phyloP scores from a whole-genome alignment of 23 tunicate species.

The Ciona savignyi region DNA sequence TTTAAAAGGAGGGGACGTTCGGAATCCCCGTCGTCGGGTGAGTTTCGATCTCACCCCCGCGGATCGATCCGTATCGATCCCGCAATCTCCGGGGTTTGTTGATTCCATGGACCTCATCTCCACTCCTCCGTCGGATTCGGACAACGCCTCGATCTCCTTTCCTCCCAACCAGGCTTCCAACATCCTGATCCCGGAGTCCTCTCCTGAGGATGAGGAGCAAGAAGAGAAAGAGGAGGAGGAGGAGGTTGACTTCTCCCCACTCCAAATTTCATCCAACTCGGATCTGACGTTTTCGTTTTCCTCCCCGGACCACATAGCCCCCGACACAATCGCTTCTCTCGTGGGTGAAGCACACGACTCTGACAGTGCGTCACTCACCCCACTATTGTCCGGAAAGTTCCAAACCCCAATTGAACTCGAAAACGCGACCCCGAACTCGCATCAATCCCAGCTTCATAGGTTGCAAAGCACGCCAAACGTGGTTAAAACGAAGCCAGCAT shows the following conservation, averaged over 20 bases:
- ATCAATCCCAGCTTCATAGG: not conserved
- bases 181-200: not conserved
- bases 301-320: not conserved
- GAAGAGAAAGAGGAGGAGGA: too few species aligned
- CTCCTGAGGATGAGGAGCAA: not conserved
- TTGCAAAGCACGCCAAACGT: slow-evolving; percentile 9
- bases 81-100: not conserved
- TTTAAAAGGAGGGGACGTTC: not conserved
- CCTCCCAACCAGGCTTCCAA: not conserved
- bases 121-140: not conserved
- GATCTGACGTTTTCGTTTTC: not conserved
- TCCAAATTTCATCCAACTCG: not conserved
- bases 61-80: not conserved
- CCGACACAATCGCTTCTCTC: slow-evolving; percentile 5
- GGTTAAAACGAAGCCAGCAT: not conserved
- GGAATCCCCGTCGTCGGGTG: not conserved
- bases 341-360: not conserved
- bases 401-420: not conserved
- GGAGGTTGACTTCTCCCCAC: not conserved
- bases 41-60: not conserved
- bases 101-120: not conserved
- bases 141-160: not conserved
- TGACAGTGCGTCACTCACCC: not conserved
- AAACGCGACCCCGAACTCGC: not conserved
- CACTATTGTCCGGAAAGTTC: slow-evolving; percentile 15